A percentile compares a stretch with the other conserved stretches of the same genome.
Conservation (phyloP, 1,140 invertebrate species). For the Mycetomoellerius zeteki region DNA sequence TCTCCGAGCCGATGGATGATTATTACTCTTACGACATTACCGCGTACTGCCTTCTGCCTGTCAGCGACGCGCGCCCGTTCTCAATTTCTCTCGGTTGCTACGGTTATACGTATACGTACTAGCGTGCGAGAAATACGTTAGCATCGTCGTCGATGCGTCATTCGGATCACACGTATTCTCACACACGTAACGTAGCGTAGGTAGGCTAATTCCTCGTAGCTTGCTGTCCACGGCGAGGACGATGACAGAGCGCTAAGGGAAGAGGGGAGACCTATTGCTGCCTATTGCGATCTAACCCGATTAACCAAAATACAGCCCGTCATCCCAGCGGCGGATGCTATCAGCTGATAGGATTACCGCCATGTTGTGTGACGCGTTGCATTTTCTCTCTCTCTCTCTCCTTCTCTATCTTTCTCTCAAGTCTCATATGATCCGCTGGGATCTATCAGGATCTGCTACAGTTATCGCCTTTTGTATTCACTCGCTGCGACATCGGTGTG, state of each 20-base stretch:
- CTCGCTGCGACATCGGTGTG: background rate
- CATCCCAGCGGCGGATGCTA: conserved; percentile 73
- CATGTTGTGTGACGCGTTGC: conserved; percentile 63
- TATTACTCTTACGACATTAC: conserved; percentile 71
- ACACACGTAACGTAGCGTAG: background rate
- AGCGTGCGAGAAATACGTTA: conserved; percentile 38
- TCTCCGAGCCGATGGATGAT: background rate
- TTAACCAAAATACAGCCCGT: conserved; percentile 71
- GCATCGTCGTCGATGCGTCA: conserved; percentile 68
- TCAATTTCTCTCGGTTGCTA: conserved; percentile 7
- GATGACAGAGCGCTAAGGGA: background rate
- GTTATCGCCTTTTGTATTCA: background rate
- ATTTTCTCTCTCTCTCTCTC: background rate
- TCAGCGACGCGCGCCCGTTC: conserved; percentile 75
- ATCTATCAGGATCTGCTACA: too few species aligned
- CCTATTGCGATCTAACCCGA: conserved; percentile 44
- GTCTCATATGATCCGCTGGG: background rate
- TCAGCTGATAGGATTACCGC: conserved; percentile 79
- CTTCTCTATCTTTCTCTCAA: background rate
- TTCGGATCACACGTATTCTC: conserved; percentile 43
- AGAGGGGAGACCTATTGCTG: background rate
- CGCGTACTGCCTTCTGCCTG: conserved; percentile 67
- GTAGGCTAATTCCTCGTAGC: background rate
- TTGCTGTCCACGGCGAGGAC: conserved; percentile 3
- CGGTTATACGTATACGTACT: conserved; percentile 40